Evolutionary conservation across 1,140 invertebrate species (phyloP).

Genomic region (Heliconius congener): DNA sequence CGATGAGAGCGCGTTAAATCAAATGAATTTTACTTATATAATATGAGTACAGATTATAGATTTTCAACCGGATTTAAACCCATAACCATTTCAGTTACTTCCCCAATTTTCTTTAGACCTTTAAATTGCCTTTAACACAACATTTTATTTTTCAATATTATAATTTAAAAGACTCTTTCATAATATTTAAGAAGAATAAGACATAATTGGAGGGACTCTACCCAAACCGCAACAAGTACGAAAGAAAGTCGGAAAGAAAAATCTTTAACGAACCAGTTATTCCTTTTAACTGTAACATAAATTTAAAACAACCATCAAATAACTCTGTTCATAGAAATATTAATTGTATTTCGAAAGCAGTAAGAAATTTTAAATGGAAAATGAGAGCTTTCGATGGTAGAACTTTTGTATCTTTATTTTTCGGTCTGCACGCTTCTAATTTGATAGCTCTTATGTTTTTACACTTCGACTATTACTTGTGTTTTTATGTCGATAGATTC

Average conservation of each 20-base stretch:
- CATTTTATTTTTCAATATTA: neutral
- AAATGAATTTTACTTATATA: no score
- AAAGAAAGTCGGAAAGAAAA: conserved; percentile 2
- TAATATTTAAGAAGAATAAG: neutral
- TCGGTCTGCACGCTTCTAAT: conserved; percentile 42
- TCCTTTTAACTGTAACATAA: conserved; percentile 12
- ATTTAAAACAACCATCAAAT: neutral
- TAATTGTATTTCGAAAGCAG: conserved; percentile 26
- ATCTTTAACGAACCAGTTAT: conserved; percentile 13
- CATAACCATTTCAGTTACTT: neutral
- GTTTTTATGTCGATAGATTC: neutral
- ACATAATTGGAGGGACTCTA: neutral
- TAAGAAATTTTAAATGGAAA: conserved; percentile 16
- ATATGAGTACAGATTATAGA: no score
- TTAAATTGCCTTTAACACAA: no score
- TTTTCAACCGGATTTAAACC: no score
- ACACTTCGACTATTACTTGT: conserved; percentile 6
- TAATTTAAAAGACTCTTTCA: neutral
- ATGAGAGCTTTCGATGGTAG: conserved; percentile 21
- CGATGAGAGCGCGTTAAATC: no score
- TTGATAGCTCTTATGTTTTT: conserved; percentile 44
- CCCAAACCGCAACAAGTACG: conserved; percentile 25
- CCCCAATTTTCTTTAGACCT: no score
- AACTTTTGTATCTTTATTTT: conserved; percentile 43
- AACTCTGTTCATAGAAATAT: conserved; percentile 25